Evolutionary conservation across 2,797 vertebrate genomes (phyloP).

Genomic region (Leptodactylus fallax): DNA sequence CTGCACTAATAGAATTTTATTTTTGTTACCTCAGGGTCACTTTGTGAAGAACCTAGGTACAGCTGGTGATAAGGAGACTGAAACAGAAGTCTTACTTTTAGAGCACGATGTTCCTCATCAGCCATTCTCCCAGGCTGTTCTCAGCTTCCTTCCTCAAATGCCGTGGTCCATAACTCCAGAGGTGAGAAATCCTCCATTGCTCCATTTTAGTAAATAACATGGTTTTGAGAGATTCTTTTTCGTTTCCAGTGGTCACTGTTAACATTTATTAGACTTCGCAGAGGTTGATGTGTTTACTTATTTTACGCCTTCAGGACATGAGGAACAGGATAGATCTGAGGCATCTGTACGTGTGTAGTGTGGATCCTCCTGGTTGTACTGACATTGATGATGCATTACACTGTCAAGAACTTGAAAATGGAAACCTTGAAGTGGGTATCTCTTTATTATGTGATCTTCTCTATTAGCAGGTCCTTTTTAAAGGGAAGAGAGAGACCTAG

Average conservation of each 20-base stretch:
- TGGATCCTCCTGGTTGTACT: slow-evolving; percentile 97
- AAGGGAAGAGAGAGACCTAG: too few relatives aligned
- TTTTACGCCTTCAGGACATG: slow-evolving; percentile 81
- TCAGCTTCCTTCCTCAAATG: slow-evolving; percentile 93
- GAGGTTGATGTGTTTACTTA: background rate
- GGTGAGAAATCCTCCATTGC: slow-evolving; percentile 70
- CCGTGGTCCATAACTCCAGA: slow-evolving; percentile 91
- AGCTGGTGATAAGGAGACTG: slow-evolving; percentile 93
- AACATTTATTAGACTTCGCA: background rate
- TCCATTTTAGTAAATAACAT: background rate
- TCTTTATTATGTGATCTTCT: background rate
- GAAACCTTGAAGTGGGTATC: slow-evolving; percentile 87
- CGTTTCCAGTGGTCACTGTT: background rate
- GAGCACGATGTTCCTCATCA: slow-evolving; percentile 98
- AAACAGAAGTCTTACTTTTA: slow-evolving; percentile 92
- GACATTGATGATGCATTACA: slow-evolving; percentile 97
- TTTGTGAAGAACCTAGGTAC: slow-evolving; percentile 92
- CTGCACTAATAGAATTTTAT: background rate
- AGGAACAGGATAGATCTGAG: slow-evolving; percentile 86
- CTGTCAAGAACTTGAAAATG: slow-evolving; percentile 85
- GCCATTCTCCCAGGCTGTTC: slow-evolving; percentile 91
- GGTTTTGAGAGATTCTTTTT: background rate
- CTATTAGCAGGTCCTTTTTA: too few relatives aligned
- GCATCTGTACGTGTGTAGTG: slow-evolving; percentile 88
- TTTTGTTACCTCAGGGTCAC: slow-evolving; percentile 82